Percentiles rank a stretch among this genome's conserved stretches.
Conservation (phyloP, 2,113 vertebrate species). For the Hippolais icterina region DNA sequence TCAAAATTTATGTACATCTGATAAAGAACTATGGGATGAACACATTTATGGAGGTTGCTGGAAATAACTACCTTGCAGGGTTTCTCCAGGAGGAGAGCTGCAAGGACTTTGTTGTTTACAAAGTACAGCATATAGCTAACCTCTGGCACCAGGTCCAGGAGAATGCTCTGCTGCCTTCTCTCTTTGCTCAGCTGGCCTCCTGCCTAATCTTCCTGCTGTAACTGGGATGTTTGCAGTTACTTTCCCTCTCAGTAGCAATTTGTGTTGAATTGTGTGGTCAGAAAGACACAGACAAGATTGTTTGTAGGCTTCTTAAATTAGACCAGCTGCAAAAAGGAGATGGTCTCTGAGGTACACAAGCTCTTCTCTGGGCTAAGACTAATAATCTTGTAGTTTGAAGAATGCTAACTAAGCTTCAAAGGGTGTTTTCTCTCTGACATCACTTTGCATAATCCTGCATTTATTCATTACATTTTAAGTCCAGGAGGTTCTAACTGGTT, state of each 20-base stretch:
- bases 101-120: not conserved
- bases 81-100: not conserved
- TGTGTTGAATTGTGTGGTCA: not conserved
- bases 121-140: not conserved
- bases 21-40: not conserved
- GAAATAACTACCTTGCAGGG: not conserved
- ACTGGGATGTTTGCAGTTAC: not conserved
- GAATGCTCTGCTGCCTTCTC: not conserved
- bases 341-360: not conserved
- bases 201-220: not conserved
- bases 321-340: not conserved
- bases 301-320: not conserved
- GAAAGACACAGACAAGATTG: not conserved
- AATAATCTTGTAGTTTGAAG: not conserved
- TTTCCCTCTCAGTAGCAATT: not conserved
- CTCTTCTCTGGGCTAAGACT: not conserved
- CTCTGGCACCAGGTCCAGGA: not conserved
- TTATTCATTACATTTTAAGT: not conserved
- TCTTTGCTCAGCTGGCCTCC: slow-evolving; percentile 57
- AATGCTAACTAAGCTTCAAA: not conserved
- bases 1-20: not conserved
- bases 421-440: not conserved
- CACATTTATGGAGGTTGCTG: not conserved
- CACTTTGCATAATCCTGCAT: not conserved
- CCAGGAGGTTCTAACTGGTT: not conserved